phyloP scores from a whole-genome alignment of 2,113 vertebrate genomes.

The Megalops atlanticus region DNA sequence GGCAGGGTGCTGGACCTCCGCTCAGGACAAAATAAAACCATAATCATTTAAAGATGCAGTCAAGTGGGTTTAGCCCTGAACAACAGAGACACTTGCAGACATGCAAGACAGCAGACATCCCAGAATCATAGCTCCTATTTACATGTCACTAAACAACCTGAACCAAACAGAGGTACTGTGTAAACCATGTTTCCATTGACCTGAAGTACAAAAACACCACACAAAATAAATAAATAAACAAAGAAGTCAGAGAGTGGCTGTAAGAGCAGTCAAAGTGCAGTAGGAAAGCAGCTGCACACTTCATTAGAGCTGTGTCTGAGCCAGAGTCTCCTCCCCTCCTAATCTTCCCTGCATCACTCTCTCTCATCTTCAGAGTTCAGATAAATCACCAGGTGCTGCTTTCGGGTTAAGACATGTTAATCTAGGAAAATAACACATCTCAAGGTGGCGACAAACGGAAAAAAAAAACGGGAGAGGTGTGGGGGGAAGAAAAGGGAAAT shows the following conservation, averaged over 20 bases:
- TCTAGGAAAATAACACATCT: slow-evolving; percentile 41
- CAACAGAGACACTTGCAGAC: no score
- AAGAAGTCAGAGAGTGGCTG: background rate
- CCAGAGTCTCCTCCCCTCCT: background rate
- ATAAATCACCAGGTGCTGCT: slow-evolving; percentile 38
- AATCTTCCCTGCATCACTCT: slow-evolving; percentile 15
- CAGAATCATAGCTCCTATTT: no score
- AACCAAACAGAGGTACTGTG: no score
- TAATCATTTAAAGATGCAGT: background rate
- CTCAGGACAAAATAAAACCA: slow-evolving; percentile 14
- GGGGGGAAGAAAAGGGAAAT: slow-evolving; percentile 33
- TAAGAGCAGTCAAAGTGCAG: background rate
- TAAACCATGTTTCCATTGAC: no score
- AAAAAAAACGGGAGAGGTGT: background rate
- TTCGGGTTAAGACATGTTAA: slow-evolving; percentile 43
- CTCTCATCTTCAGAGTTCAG: slow-evolving; percentile 41
- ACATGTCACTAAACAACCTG: no score
- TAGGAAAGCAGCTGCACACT: background rate
- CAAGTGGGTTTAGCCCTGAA: background rate
- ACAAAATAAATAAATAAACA: background rate
- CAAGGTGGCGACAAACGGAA: slow-evolving; percentile 32
- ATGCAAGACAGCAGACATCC: no score
- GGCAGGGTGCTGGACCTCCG: slow-evolving; percentile 42
- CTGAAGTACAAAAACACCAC: background rate
- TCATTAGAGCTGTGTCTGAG: slow-evolving; percentile 32